These are phyloP conservation scores for Ligdia adustata DNA, from an alignment of 2,888 invertebrate genomes.

Conservation along the genomic window DNA sequence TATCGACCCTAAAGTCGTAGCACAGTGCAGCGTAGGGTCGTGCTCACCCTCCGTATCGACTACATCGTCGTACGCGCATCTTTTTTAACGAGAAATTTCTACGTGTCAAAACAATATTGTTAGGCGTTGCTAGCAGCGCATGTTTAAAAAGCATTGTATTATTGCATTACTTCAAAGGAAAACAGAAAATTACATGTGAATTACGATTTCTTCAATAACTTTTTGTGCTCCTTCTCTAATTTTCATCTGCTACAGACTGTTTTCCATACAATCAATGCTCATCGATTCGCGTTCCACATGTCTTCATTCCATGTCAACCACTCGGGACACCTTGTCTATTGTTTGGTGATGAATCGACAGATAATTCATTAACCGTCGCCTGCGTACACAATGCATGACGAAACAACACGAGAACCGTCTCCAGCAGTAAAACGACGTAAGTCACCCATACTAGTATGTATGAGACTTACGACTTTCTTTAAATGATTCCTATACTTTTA, in stretches of 20 bases:
- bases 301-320: constrained; percentile 11
- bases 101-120: constrained; percentile 8
- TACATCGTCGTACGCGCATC: constrained; percentile 48
- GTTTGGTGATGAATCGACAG: constrained; percentile 46
- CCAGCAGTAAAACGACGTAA: constrained; percentile 4
- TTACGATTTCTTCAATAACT: too few species aligned
- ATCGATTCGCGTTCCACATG: constrained; percentile 15
- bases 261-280: too few species aligned
- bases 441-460: neutral
- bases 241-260: too few species aligned
- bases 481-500: neutral
- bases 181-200: too few species aligned
- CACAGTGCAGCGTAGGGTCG: constrained; percentile 37
- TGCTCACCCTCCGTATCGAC: constrained; percentile 54
- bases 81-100: constrained; percentile 34
- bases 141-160: too few species aligned
- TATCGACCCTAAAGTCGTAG: constrained; percentile 33
- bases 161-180: too few species aligned
- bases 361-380: constrained; percentile 45
- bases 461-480: constrained; percentile 8
- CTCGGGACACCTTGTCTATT: constrained; percentile 32
- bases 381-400: constrained; percentile 44
- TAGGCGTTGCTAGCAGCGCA: too few species aligned
- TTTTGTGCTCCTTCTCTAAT: too few species aligned
- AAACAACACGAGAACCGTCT: constrained; percentile 29